Evolutionary conservation across 2,888 invertebrate species (phyloP).

Genomic region (Drosophila differens): DNA sequence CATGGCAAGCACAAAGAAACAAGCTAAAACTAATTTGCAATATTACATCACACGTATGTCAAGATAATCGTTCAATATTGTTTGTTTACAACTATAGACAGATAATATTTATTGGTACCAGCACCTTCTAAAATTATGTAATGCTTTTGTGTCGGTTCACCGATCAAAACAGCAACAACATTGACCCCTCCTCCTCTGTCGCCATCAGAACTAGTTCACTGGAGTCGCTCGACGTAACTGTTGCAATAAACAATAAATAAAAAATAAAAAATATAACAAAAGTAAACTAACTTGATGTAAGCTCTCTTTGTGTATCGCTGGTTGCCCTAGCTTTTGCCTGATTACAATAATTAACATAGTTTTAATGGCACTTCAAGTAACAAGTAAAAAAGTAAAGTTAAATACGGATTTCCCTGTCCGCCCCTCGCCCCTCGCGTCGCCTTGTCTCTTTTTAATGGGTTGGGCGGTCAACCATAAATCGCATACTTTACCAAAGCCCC

Average conservation of each 20-base stretch:
- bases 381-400: slow-evolving; percentile 9
- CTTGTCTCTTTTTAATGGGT: neutral
- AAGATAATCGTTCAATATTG: neutral
- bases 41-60: neutral
- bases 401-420: slow-evolving; percentile 8
- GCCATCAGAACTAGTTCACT: slow-evolving; percentile 24
- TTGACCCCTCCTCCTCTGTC: neutral
- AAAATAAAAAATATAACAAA: slow-evolving; percentile 2
- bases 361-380: slow-evolving; percentile 42
- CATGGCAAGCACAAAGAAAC: too few relatives aligned
- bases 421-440: neutral
- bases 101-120: neutral
- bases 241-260: neutral
- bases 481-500: slow-evolving; percentile 1
- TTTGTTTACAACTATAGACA: neutral
- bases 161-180: neutral
- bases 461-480: slow-evolving; percentile 2
- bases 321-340: slow-evolving; percentile 6
- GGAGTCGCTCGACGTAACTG: neutral
- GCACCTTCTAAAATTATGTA: neutral
- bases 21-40: neutral
- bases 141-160: neutral
- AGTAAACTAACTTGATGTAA: slow-evolving; percentile 10
- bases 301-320: neutral
- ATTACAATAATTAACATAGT: slow-evolving; percentile 65